These are phyloP conservation scores for Glossosoma conforme DNA, from an alignment of 1,140 invertebrate genomes.

Conservation along the genomic window DNA sequence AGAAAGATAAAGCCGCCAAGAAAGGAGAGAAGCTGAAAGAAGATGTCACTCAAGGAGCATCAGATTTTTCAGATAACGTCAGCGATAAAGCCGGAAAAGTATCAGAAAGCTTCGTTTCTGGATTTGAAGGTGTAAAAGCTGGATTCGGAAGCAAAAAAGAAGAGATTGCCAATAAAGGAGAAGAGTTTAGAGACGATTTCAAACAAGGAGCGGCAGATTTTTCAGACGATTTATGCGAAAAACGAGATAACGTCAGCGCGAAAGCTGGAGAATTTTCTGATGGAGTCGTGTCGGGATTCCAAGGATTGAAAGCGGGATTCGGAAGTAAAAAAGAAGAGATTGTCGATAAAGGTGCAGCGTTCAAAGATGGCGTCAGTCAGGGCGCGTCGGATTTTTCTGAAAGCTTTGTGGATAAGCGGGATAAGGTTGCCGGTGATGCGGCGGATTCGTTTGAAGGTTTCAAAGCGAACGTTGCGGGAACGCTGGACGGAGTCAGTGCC, in stretches of 20 bases:
- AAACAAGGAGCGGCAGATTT: too few species aligned
- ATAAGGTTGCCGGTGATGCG: neutral
- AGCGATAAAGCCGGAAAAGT: constrained; percentile 5
- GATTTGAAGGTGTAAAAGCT: constrained; percentile 2
- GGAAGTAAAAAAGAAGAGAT: too few species aligned
- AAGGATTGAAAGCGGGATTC: too few species aligned
- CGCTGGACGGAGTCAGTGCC: neutral
- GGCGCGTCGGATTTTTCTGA: neutral
- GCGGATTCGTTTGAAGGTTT: neutral
- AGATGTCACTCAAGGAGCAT: neutral
- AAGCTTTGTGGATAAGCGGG: neutral
- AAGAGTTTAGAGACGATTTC: too few species aligned
- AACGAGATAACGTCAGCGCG: too few species aligned
- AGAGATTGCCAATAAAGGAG: neutral
- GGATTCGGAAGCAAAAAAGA: neutral
- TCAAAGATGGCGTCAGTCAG: constrained; percentile 3
- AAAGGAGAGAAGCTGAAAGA: constrained; percentile 3
- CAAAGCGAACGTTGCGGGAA: neutral
- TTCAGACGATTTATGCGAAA: too few species aligned
- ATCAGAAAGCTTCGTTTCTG: neutral
- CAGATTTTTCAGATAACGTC: neutral
- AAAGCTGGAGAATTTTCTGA: too few species aligned
- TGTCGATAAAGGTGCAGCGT: neutral
- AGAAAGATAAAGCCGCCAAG: too few species aligned
- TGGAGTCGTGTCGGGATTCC: too few species aligned